Evolutionary conservation across 2,797 vertebrate species (phyloP), one percentile per base, ranked within the genome.

Genomic region (Scyliorhinus canicula): DNA sequence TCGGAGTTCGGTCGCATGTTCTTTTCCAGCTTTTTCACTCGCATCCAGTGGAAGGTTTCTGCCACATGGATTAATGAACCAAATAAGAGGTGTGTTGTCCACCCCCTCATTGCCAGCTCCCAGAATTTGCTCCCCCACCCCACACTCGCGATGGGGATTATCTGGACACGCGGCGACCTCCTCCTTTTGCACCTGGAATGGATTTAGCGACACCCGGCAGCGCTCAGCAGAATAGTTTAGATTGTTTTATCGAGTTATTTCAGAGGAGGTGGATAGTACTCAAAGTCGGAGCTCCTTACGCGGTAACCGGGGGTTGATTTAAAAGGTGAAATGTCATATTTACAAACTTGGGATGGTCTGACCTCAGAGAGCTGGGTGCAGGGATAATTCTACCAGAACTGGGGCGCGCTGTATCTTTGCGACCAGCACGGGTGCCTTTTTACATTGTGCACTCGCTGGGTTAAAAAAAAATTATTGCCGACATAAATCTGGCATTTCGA

Each of bases 221-320:
- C 8, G 47, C 21, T 31, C 50, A 93, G 7, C 50, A 44, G 65
- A 44, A 8, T 35, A n/a, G 6, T 50, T 55, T 67, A 69, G 31
- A n/a, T 6, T 21, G 93, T 19, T 77, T 77, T 55, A 50, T 50
- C 71, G 93, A 55, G 71, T 94, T 52, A 94, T 94, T 69, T 93
- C 52, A 12, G 93, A 21, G 31, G n/a, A 74, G 67, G 93, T 35
- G 93, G 4, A 28, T 5, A 52, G 69, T 14, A 47, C 65, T 4
- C 44, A n/a, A 74, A 35, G 52, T 31, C 4, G 31, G 28, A 94
- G 93, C 47, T 52, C 93, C 16, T n/a, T 12, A 31, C 28, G 14
- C 65, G 47, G 40, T 93, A 16, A 69, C 26, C 24, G 11, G 40
- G 63, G 19, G 7, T 90, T 90, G 31, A 60, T 57, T 14, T 26